phyloP scores from a whole-genome alignment of 2,888 invertebrate genomes.

The Eupithecia pulchellata region DNA sequence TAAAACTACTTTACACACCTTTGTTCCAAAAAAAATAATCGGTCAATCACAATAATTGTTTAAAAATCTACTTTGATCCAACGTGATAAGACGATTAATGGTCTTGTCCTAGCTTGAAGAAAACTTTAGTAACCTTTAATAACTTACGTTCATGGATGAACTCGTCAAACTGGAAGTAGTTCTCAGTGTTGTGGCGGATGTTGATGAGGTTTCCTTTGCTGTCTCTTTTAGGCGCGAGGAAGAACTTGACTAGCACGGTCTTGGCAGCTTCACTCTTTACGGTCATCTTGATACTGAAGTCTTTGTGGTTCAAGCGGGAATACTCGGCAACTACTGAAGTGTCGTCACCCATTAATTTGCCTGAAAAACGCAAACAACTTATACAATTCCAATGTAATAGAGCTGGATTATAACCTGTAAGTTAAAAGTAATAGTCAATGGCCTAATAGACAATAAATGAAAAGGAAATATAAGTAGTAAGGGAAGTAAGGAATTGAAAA shows the following conservation, averaged over 20 bases:
- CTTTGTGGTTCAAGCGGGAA: constrained; percentile 89
- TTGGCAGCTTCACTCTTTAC: constrained; percentile 84
- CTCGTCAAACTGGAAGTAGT: constrained; percentile 86
- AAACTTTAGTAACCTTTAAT: constrained; percentile 8
- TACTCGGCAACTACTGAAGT: constrained; percentile 86
- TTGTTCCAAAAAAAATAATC: too few species aligned
- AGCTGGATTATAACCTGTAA: not conserved
- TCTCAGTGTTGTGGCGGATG: constrained; percentile 80
- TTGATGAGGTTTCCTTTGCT: constrained; percentile 81
- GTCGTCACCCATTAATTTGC: constrained; percentile 50
- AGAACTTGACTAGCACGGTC: constrained; percentile 86
- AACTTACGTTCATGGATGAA: constrained; percentile 69
- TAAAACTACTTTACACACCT: too few species aligned
- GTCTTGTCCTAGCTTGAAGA: too few species aligned
- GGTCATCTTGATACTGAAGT: constrained; percentile 86
- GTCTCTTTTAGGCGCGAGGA: constrained; percentile 89
- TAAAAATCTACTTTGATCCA: too few species aligned
- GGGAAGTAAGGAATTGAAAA: not conserved
- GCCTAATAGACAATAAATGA: not conserved
- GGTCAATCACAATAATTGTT: too few species aligned
- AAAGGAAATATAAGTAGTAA: too few species aligned
- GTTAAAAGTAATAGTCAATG: not conserved
- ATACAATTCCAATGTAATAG: not conserved
- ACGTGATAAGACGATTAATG: too few species aligned
- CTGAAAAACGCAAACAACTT: not conserved